Evolutionary conservation across 2,113 vertebrate genomes (phyloP), one percentile per base, ranked within the genome.

Genomic region (Pluvialis apricaria): DNA sequence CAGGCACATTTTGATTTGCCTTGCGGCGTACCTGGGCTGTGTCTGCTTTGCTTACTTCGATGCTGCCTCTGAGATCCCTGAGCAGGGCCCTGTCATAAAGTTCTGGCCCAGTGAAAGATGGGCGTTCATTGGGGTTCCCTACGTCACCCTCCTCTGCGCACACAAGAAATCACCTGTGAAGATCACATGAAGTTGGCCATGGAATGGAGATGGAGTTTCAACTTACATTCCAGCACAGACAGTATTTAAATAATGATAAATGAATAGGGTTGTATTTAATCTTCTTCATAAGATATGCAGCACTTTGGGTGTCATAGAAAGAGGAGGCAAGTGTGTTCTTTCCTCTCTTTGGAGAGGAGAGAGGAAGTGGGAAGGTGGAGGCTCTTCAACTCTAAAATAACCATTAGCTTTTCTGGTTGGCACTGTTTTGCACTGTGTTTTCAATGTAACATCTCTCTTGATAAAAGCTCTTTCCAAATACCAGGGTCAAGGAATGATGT

Each of bases 21-120:
- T 99, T 77, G 99, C 99, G 1, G 99, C 99, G 7, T 99, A 99
- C 96, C 97, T 99, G 96, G 99, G 99, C 54, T 99, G 99, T 3
- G 99, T 99, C 93, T 99, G 99, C 96, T 99, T 99, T 24, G 99
- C 99, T 86, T 99, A 99, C 97, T 99, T 99, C 3, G 99, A 99
- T 47, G 99, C 99, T 18, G 99, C 98, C 8, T 98, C 99, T 0
- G 99, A 99, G 97, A 99, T 99, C 60, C 99, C 99, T 0, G 99
- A 99, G 96, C 99, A 99, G 96, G 99, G 99, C 10, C 99, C 99
- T 0, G 99, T 99, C 93, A 98, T 99, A 97, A 99, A 98, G 98
- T 99, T 99, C 98, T 99, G 99, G 99, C 99, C 99, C 82, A 99
- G 98, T 28, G 99, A 99, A 97, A 99, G 98, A 57, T 99, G 99